Conservation (phyloP, 2,797 vertebrate species). For the Australoheros facetus region DNA sequence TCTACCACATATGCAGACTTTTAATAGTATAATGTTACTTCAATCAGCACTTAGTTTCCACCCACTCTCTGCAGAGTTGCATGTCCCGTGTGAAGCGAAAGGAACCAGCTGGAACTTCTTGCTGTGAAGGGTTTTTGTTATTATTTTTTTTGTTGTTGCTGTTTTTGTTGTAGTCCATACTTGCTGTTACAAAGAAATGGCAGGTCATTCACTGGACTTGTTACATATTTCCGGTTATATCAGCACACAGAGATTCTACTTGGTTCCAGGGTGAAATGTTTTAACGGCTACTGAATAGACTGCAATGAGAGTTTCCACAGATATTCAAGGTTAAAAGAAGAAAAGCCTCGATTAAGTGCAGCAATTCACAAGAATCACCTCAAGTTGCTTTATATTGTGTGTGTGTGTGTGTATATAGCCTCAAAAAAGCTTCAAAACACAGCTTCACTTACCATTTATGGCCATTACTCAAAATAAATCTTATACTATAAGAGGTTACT, state of each 20-base stretch:
- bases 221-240: not conserved
- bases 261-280: not conserved
- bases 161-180: constrained; percentile 1
- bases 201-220: not conserved
- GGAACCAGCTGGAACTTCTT: constrained; percentile 12
- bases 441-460: not conserved
- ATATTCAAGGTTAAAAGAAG: not conserved
- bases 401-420: too few relatives aligned
- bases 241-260: not conserved
- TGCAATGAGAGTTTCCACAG: not conserved
- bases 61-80: constrained; percentile 82
- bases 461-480: not conserved
- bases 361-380: not conserved
- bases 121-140: not conserved
- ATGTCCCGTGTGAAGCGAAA: constrained; percentile 83
- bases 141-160: not conserved
- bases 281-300: not conserved
- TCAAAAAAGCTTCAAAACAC: not conserved
- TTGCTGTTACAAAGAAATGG: not conserved
- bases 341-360: not conserved
- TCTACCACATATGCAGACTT: not conserved
- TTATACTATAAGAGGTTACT: not conserved
- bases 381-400: not conserved
- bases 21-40: not conserved
- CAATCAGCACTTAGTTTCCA: constrained; percentile 80